Evolutionary conservation across 1,140 invertebrate species (phyloP).

Genomic region (Zophobas atratus): DNA sequence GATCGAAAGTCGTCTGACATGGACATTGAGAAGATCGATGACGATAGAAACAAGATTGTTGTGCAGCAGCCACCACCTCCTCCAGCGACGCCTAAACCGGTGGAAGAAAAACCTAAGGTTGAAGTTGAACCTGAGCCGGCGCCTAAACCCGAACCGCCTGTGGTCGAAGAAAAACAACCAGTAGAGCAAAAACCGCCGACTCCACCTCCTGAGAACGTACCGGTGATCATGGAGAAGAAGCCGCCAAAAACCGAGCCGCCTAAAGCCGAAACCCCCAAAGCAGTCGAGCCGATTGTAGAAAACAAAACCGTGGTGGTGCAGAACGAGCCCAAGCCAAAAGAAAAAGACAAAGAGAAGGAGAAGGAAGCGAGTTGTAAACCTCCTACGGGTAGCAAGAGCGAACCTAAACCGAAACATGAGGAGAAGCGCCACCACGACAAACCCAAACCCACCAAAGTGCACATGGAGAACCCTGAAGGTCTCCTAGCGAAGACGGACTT

Average conservation of each 20-base stretch:
- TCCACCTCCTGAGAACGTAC: slow-evolving; percentile 6
- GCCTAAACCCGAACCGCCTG: slow-evolving; percentile 14
- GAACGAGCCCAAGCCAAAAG: slow-evolving; percentile 17
- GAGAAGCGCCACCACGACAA: slow-evolving; percentile 60
- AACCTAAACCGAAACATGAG: slow-evolving; percentile 26
- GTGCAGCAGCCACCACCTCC: slow-evolving; percentile 51
- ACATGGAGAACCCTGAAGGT: slow-evolving; percentile 67
- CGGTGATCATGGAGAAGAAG: slow-evolving; percentile 27
- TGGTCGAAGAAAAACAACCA: slow-evolving; percentile 21
- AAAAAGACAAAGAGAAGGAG: slow-evolving; percentile 31
- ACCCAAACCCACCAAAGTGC: slow-evolving; percentile 52
- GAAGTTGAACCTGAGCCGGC: slow-evolving; percentile 29
- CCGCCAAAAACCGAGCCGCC: slow-evolving; percentile 8
- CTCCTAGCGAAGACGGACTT: slow-evolving; percentile 71
- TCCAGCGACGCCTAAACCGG: slow-evolving; percentile 52
- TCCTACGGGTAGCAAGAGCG: slow-evolving; percentile 6
- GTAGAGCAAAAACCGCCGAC: slow-evolving; percentile 12
- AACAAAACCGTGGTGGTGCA: slow-evolving; percentile 49
- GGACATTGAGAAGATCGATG: slow-evolving; percentile 59
- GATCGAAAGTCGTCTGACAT: slow-evolving; percentile 59
- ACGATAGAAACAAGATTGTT: slow-evolving; percentile 48
- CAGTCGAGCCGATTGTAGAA: background rate
- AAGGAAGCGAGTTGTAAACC: slow-evolving; percentile 10
- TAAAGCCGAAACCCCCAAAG: slow-evolving; percentile 1
- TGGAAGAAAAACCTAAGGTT: slow-evolving; percentile 48